A percentile compares a stretch with the other conserved stretches of the same genome.
Evolutionary conservation across 2,797 vertebrate species (phyloP).

Genomic region (Arrhamphus sclerolepis): DNA sequence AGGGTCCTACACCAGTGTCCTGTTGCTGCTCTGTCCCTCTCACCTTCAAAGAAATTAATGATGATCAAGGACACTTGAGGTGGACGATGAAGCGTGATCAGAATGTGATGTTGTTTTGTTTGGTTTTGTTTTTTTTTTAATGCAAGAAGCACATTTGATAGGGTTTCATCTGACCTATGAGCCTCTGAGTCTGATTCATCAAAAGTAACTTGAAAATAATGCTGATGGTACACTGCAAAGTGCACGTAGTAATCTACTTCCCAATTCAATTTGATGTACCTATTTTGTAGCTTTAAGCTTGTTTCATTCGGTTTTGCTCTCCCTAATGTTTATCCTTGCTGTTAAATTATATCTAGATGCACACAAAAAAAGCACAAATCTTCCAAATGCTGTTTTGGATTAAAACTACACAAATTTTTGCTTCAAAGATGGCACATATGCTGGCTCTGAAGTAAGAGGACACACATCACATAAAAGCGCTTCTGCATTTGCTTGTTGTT

Average conservation of each 20-base stretch:
- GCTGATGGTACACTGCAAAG: not conserved
- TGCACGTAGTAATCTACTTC: not conserved
- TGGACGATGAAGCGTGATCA: not conserved
- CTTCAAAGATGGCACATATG: slow-evolving; percentile 35
- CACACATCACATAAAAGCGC: slow-evolving; percentile 38
- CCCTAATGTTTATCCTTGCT: not conserved
- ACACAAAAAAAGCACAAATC: slow-evolving; percentile 25
- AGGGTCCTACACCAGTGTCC: not conserved
- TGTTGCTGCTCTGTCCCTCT: not conserved
- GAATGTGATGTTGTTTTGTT: not conserved
- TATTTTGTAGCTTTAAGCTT: slow-evolving; percentile 1
- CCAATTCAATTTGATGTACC: not conserved
- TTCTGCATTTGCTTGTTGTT: slow-evolving; percentile 10
- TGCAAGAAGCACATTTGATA: not conserved
- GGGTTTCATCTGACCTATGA: not conserved
- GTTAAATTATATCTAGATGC: not conserved
- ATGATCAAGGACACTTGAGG: slow-evolving; percentile 11
- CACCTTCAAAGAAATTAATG: slow-evolving; percentile 1
- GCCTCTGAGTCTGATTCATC: not conserved
- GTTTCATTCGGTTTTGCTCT: not conserved
- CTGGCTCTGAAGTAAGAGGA: slow-evolving; percentile 20
- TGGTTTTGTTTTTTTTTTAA: not conserved
- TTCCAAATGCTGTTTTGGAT: slow-evolving; percentile 9
- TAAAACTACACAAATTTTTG: slow-evolving; percentile 38
- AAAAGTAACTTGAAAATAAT: not conserved